A percentile compares a stretch with the other conserved stretches of the same genome.
Conservation (phyloP, 2,113 vertebrate species). For the Solenodon paradoxus region DNA sequence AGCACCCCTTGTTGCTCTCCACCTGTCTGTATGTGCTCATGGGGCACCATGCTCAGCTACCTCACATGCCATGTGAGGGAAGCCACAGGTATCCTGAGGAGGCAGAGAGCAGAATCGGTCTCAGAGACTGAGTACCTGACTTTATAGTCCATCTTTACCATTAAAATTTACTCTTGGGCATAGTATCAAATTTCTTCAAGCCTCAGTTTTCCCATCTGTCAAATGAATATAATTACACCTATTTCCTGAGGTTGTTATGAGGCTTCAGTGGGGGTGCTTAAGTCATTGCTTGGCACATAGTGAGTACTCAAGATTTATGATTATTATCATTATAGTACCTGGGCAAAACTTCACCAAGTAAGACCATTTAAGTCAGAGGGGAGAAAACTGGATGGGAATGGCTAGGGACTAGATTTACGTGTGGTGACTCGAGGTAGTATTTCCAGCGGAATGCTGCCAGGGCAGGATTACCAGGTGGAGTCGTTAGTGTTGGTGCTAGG, state of each 20-base stretch:
- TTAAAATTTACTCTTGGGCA: constrained; percentile 12
- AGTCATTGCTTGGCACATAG: background rate
- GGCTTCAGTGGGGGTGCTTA: background rate
- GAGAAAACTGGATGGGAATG: background rate
- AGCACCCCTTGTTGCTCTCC: background rate
- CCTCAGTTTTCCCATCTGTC: background rate
- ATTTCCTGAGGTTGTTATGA: background rate
- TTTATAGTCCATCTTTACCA: background rate
- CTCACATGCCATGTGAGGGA: background rate
- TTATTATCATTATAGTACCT: background rate
- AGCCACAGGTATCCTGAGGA: background rate
- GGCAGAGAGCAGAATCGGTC: background rate
- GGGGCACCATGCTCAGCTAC: background rate
- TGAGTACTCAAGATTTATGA: background rate
- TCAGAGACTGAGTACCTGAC: background rate
- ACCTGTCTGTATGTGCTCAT: background rate
- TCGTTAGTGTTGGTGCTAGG: background rate
- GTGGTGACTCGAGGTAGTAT: background rate
- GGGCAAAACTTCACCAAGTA: background rate
- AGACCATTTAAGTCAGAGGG: background rate
- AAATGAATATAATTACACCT: background rate
- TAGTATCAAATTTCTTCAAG: background rate
- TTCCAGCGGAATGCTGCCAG: background rate
- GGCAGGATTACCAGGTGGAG: background rate
- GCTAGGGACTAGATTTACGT: background rate